These are phyloP conservation scores for Trochalopteron elliotii DNA, from an alignment of 2,113 vertebrate species.

Conservation along the genomic window DNA sequence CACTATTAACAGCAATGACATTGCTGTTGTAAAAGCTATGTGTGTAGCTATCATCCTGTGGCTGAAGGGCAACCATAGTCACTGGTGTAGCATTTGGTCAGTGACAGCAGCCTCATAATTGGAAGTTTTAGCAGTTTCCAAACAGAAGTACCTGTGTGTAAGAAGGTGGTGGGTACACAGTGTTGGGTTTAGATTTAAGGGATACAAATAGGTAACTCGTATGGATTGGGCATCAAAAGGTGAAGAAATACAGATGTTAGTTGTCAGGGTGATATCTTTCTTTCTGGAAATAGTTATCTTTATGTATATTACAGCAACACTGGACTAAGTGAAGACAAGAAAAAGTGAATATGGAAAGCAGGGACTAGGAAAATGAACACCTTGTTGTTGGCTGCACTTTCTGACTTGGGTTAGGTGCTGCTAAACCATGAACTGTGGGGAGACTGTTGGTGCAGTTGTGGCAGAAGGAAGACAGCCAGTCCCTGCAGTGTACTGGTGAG, in stretches of 20 bases:
- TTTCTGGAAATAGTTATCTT: not conserved
- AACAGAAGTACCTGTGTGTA: not conserved
- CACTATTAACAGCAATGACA: not conserved
- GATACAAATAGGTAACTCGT: not conserved
- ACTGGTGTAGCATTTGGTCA: not conserved
- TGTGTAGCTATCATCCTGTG: not conserved
- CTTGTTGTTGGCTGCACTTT: not conserved
- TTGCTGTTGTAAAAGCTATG: not conserved
- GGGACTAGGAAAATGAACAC: not conserved
- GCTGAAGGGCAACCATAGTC: not conserved
- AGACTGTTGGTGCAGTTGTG: not conserved
- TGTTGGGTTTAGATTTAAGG: not conserved
- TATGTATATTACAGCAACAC: not conserved
- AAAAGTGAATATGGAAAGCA: not conserved
- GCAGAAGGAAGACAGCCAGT: not conserved
- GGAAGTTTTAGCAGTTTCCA: not conserved
- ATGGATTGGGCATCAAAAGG: not conserved
- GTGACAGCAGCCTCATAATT: not conserved
- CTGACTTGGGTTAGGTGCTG: not conserved
- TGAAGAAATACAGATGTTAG: not conserved
- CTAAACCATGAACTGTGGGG: not conserved
- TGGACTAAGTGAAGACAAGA: not conserved
- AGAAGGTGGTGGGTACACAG: not conserved
- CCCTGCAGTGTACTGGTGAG: rapidly evolving
- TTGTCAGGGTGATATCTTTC: not conserved